Evolutionary conservation across 1,140 invertebrate genomes (phyloP), one percentile per base, ranked within the genome.

Genomic region (Calycopis cecrops): DNA sequence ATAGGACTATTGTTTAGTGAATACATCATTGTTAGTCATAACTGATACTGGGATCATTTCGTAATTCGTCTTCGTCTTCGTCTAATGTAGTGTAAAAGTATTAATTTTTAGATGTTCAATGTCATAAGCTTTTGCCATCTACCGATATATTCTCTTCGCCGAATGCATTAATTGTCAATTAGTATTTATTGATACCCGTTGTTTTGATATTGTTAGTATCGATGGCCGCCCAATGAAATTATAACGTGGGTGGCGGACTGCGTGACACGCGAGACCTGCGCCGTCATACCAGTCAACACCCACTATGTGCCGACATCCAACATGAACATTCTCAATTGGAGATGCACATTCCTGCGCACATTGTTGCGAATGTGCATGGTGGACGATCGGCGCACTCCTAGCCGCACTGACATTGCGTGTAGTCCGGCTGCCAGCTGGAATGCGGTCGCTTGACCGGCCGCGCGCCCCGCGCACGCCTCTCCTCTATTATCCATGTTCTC

Each of bases 371-470:
- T 79, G 59, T 78, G 71, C 68, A 82, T 62, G 68, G 60, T 65
- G 60, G 69, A 65, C 67, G 49, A 60, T 60, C 65, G 67, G 62
- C 63, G 63, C 69, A 63, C 69, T 63, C 67, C 60, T 59, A 82
- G 69, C 76, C 72, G 77, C 78, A 80, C 78, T 87, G 83, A 85
- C 81, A 84, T 84, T 85, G 83, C 76, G 67, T 80, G 75, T 70
- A 85, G 79, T 80, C 79, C 80, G 79, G 77, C 77, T 84, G 73
- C 77, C 81, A 79, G 77, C 82, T 76, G 81, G 83, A 85, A 87
- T 87, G 84, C 81, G 81, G 84, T 81, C 80, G 84, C 67, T 67
- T 72, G 69, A 78, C 79, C 79, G 75, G 77, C 80, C 78, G 77
- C 75, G 72, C 75, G 63, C 76, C 79, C 81, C 76, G 75, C 79